Percentiles rank a stretch among this genome's conserved stretches.
These are phyloP conservation scores for Neolamprologus sp. DNA, from an alignment of 2,113 vertebrate genomes.

Conservation along the genomic window DNA sequence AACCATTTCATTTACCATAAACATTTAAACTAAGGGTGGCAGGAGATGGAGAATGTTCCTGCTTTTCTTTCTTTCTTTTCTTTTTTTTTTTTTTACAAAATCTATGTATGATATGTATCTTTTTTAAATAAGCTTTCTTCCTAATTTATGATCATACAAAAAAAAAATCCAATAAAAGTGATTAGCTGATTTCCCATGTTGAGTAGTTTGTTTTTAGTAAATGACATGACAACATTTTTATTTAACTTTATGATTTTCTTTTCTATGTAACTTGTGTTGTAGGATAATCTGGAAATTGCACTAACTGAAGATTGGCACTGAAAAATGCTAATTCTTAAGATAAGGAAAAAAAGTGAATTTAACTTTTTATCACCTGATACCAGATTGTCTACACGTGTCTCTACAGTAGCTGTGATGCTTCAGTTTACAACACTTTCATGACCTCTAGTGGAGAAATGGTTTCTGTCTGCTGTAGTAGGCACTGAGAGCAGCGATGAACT, in stretches of 20 bases:
- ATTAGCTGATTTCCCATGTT: accelerated
- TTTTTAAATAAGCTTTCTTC: neutral
- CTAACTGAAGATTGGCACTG: accelerated
- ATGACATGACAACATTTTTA: neutral
- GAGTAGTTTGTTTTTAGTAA: neutral
- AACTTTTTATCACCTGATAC: neutral
- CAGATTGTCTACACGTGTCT: neutral
- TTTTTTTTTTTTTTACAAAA: neutral
- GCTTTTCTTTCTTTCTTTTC: neutral
- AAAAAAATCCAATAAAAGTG: neutral
- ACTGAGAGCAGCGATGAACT: accelerated
- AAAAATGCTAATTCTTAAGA: neutral
- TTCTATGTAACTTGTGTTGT: neutral
- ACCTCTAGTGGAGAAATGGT: constrained; percentile 19
- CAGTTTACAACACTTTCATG: neutral
- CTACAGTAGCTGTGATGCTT: neutral
- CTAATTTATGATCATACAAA: neutral
- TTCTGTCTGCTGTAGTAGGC: neutral
- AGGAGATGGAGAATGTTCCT: accelerated
- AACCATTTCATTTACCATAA: neutral
- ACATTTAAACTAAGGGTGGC: neutral
- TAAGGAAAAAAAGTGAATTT: neutral
- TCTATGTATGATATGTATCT: neutral
- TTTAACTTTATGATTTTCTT: accelerated
- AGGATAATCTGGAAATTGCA: neutral